Evolutionary conservation across 2,113 vertebrate species (phyloP).

Genomic region (Ia io): DNA sequence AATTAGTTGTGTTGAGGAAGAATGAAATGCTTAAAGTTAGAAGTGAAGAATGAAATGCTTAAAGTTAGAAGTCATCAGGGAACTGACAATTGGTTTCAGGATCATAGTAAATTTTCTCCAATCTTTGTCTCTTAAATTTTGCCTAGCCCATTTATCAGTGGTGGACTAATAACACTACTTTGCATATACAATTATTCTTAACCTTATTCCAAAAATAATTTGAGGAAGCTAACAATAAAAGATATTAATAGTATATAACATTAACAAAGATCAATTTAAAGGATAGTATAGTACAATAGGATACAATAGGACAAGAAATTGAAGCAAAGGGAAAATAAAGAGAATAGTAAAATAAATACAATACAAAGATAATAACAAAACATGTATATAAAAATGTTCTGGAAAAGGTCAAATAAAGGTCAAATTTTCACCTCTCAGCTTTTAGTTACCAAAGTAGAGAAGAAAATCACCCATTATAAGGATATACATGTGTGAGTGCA

Average conservation of each 20-base stretch:
- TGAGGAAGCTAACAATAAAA: not conserved
- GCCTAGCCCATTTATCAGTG: not conserved
- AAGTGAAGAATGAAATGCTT: not conserved
- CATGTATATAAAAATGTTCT: not conserved
- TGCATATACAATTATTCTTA: conserved; percentile 21
- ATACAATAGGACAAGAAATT: not conserved
- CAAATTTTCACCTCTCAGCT: not conserved
- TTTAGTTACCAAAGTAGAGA: not conserved
- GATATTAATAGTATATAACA: not conserved
- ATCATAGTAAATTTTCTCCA: conserved; percentile 17
- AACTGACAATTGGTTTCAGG: not conserved
- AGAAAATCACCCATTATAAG: not conserved
- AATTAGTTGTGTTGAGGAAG: not conserved
- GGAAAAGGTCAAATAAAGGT: not conserved
- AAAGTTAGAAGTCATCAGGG: not conserved
- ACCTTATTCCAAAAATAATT: conserved; percentile 15
- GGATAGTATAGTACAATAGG: not conserved
- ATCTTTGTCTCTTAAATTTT: not conserved
- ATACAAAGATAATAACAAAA: not conserved
- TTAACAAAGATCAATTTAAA: not conserved
- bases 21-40: not conserved
- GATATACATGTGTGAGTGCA: not conserved
- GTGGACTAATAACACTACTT: not conserved
- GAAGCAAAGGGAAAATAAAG: not conserved
- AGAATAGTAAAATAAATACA: not conserved